Base-by-base conservation (phyloP, 1,140 invertebrate species). In the Fopius arisanus region DNA sequence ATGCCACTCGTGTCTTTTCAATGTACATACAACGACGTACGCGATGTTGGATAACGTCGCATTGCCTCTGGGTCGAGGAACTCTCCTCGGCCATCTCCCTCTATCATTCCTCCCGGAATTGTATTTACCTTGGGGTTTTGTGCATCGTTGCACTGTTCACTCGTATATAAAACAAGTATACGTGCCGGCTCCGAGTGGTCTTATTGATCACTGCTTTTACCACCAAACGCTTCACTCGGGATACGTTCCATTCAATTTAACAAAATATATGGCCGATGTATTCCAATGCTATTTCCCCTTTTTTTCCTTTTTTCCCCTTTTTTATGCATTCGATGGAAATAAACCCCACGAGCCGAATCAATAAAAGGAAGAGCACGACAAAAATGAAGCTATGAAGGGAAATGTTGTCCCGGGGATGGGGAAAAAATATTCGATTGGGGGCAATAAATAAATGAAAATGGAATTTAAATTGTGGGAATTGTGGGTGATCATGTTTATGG, bases 191-290 rank as follows among this genome's bases (percentile, higher is more conserved):
- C 66, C 14, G 9, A 29, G 19, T 28, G 16, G 1, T 37, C 37
- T 71, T 71, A 71, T 71, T 71, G 70, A 71, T 71, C 51, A 71
- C 70, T 65, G 37, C 33, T 70, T 70, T 70, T 70, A 29, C 54
- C 70, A 63, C 43, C 33, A 65, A 59, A 41, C 59, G 9, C 33
- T 10, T 19, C 28, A 37, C 65, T 28, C 40, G 37, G n/a, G 40
- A 68, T 41, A n/a, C 66, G 16, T 68, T 68, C 37, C 40, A 68
- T 68, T 68, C 33, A 68, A 68, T 68, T 68, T 37, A 68, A 68
- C 66, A 41, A 68, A 68, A 48, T 68, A 68, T 37, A 41, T 41
- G 21, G 16, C 23, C 16, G 23, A 14, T 41, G 10, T 48, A 48
- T 31, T 26, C 16, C 26, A 43, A 40, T 26, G 40, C 70, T 40